These are phyloP conservation scores for Drosophila trapezifrons DNA, from an alignment of 1,140 invertebrate species.

Conservation along the genomic window DNA sequence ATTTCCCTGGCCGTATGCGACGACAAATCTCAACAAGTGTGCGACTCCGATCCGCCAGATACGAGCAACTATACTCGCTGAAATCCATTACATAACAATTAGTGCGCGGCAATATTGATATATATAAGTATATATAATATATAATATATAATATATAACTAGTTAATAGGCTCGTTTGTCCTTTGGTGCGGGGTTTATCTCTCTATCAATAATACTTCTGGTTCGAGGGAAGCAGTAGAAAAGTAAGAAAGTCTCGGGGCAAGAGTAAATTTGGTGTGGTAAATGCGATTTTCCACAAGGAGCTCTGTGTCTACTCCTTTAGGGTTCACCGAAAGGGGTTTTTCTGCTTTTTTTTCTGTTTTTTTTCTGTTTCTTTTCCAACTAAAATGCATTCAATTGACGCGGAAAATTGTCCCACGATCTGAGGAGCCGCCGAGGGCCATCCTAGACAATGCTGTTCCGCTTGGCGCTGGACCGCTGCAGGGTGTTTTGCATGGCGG, in stretches of 20 bases:
- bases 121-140: conserved; percentile 1
- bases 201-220: conserved; percentile 33
- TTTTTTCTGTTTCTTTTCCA: conserved; percentile 16
- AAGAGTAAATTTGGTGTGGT: conserved; percentile 29
- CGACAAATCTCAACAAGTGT: conserved; percentile 31
- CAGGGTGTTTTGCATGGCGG: conserved; percentile 76
- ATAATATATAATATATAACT: conserved; percentile 25
- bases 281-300: conserved; percentile 64
- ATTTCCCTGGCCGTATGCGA: conserved; percentile 14
- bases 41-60: conserved; percentile 11
- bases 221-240: conserved; percentile 54
- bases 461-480: conserved; percentile 70
- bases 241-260: conserved; percentile 62
- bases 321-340: neutral
- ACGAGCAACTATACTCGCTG: conserved; percentile 11
- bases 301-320: neutral
- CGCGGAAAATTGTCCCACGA: conserved; percentile 16
- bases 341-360: neutral
- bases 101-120: conserved; percentile 28
- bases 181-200: conserved; percentile 62
- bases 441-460: conserved; percentile 70
- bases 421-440: conserved; percentile 6
- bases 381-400: conserved; percentile 23
- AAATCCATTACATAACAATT: conserved; percentile 41
- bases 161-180: conserved; percentile 67